Conservation (phyloP, 2,113 vertebrate genomes). For the Corythornis madagascariensis region DNA sequence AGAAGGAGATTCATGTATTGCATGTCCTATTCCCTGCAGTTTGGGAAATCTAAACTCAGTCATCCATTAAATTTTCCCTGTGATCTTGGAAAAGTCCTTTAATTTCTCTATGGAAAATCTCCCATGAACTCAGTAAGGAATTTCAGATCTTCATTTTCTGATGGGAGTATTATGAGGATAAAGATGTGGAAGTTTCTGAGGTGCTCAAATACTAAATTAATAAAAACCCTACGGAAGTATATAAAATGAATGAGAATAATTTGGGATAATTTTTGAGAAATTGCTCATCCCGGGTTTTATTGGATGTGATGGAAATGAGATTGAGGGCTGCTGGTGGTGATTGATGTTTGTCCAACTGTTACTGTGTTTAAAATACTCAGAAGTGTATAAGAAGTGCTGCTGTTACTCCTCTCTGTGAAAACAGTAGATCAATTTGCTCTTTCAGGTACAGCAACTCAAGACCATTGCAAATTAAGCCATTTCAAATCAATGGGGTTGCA, state of each 20-base stretch:
- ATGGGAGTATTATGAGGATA: background rate
- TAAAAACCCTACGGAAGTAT: background rate
- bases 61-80: background rate
- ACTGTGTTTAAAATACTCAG: background rate
- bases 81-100: background rate
- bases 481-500: constrained; percentile 53
- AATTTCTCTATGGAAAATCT: background rate
- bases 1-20: background rate
- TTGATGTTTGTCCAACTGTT: constrained; percentile 5
- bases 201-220: background rate
- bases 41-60: background rate
- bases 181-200: background rate
- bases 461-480: constrained; percentile 58
- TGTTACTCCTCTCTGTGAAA: constrained; percentile 25
- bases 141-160: background rate
- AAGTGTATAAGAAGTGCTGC: background rate
- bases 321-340: background rate
- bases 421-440: constrained; percentile 29
- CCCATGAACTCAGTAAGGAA: background rate
- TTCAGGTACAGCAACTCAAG: constrained; percentile 49
- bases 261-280: background rate
- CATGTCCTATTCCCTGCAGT: background rate
- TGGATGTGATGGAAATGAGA: constrained; percentile 9
- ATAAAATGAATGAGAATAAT: background rate
- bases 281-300: background rate